Base-by-base conservation (phyloP, 2,888 invertebrate genomes). In the Drosophila subsilvestris region DNA sequence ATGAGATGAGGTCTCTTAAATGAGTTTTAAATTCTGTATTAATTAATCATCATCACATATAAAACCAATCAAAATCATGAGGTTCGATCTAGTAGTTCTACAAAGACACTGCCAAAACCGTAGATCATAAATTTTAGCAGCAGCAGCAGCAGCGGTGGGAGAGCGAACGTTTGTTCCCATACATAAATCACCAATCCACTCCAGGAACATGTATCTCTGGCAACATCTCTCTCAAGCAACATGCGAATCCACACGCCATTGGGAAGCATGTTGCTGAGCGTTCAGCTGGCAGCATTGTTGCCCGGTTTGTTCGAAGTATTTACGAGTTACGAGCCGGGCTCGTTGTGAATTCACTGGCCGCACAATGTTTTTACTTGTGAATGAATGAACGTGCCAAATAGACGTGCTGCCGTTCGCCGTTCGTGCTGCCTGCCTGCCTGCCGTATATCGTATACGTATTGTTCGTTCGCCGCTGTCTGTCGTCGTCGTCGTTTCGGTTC, bases 311-410 rank as follows among this genome's bases (percentile, higher is more conserved):
- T 89, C 86, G 86, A 89, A 90, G 90, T 37, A 37, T 37, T 37
- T 37, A 37, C 37, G 37, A 90, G 90, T 86, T 86, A 84, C 84
- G 88, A 85, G 81, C 80, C 83, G 75, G 82, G 87, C 80, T 88
- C 79, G 82, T 79, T 88, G 86, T 79, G 77, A 27, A 80, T 80
- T 80, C 79, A 78, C 77, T 37, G 82, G 80, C 79, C 78, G 22
- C 74, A 75, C 82, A 73, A 65, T 75, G 75, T 78, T 78, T 82
- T 89, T 90, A 91, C 90, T 91, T 91, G 90, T 90, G 91, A 89
- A 90, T 91, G 90, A 91, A 90, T 90, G 90, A 90, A 91, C 91
- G 90, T 91, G 90, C 89, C 90, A 91, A 91, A 88, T 90, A 90
- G 91, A 91, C 90, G 90, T 90, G 86, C 80, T 75, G 78, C 75